phyloP scores from a whole-genome alignment of 2,797 vertebrate species.

The Poeciliopsis presidionis region DNA sequence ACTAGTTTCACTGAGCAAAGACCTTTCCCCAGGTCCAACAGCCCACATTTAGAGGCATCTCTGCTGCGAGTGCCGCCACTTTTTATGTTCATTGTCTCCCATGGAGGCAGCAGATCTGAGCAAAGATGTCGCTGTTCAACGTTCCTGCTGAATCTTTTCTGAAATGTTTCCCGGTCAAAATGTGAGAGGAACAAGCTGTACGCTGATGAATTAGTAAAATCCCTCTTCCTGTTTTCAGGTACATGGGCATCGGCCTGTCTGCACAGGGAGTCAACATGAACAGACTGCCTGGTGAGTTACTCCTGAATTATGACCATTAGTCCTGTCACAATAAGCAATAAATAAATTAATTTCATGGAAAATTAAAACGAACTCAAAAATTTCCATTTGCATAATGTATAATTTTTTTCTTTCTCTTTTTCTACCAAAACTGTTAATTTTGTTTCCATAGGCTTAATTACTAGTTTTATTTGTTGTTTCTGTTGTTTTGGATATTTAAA shows the following conservation, averaged over 20 bases:
- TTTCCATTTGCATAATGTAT: too few relatives aligned
- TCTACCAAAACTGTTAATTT: too few relatives aligned
- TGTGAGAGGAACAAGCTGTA: not conserved
- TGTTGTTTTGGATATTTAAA: too few relatives aligned
- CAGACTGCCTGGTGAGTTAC: slow-evolving; percentile 95
- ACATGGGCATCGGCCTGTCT: slow-evolving; percentile 98
- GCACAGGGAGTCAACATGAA: slow-evolving; percentile 99
- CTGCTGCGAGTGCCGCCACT: not conserved
- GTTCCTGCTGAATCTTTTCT: slow-evolving; percentile 9
- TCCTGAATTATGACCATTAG: slow-evolving; percentile 1
- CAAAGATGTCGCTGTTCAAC: slow-evolving; percentile 18
- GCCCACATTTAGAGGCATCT: slow-evolving; percentile 25
- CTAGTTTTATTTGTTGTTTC: too few relatives aligned
- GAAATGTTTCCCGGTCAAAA: slow-evolving; percentile 1
- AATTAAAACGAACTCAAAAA: too few relatives aligned
- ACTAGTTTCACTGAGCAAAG: slow-evolving; percentile 25
- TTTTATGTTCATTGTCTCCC: slow-evolving; percentile 10
- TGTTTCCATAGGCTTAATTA: too few relatives aligned
- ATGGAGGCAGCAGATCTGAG: slow-evolving; percentile 2
- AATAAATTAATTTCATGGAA: too few relatives aligned
- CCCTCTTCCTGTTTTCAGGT: slow-evolving; percentile 81
- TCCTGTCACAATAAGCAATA: too few relatives aligned
- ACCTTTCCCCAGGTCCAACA: not conserved
- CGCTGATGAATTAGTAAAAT: not conserved
- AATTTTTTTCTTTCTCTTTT: too few relatives aligned